Evolutionary conservation across 2,888 invertebrate genomes (phyloP).

Genomic region (Archips xylosteana): DNA sequence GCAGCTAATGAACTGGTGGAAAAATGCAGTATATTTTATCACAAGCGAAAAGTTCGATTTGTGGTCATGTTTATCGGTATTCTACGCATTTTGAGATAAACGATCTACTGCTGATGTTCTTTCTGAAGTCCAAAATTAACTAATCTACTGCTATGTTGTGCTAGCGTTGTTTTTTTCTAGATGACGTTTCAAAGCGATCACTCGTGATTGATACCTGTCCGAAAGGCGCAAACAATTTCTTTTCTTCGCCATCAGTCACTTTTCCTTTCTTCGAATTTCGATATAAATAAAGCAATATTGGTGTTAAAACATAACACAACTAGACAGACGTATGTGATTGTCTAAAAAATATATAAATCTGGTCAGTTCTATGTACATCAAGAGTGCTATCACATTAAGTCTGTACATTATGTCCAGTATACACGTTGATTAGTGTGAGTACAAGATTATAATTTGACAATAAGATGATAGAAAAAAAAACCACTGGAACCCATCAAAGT

Average conservation of each 20-base stretch:
- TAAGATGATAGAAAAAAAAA: no score
- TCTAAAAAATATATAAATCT: background rate
- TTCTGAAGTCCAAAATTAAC: background rate
- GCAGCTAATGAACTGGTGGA: conserved; percentile 21
- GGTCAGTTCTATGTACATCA: background rate
- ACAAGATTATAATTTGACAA: no score
- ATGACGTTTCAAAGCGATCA: conserved; percentile 27
- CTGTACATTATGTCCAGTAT: background rate
- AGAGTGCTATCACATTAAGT: background rate
- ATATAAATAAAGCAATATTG: conserved; percentile 54
- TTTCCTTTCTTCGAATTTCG: conserved; percentile 88
- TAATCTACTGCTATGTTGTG: conserved; percentile 25
- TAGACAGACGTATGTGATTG: conserved; percentile 19
- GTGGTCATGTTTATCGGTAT: background rate
- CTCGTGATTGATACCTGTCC: conserved; percentile 88
- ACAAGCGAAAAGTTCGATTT: conserved; percentile 15
- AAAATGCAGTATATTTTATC: conserved; percentile 3
- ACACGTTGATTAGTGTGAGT: no score
- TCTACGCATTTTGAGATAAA: background rate
- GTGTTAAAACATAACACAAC: conserved; percentile 31
- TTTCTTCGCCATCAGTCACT: conserved; percentile 91
- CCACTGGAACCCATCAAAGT: background rate
- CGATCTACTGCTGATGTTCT: conserved; percentile 5
- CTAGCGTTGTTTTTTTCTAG: conserved; percentile 1
- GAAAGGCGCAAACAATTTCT: conserved; percentile 91